Base-by-base conservation (phyloP, 2,113 vertebrate species). In the Patagioenas fasciata region DNA sequence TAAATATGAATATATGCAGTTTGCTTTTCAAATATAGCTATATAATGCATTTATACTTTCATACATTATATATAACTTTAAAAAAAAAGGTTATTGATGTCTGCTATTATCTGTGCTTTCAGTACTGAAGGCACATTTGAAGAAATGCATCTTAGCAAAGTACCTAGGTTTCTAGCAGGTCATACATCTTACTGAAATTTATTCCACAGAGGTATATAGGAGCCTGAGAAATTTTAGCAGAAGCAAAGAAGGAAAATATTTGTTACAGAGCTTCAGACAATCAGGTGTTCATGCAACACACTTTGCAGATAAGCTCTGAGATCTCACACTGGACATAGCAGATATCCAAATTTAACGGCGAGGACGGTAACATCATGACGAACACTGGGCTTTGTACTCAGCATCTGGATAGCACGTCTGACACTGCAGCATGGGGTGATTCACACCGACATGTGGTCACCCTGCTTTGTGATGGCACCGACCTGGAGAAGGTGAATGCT, bases 11-110 rank as follows among this genome's bases (percentile, higher is more conserved):
- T 87, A 65, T 72, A 80, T 77, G 77, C 48, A 15, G 28, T n/a
- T 93, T 26, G 20, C 16, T 85, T 84, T 78, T 89, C 80, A 82
- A 92, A 94, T 80, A 92, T 64, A 95, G 83, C 80, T 69, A 60
- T 36, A 81, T 81, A 91, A 92, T 79, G 31, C 80, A 72, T 82
- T 85, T 91, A 75, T 75, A 48, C 36, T 89, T 87, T 60, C 80
- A 89, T 60, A 44, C 13, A 42, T 70, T 88, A 84, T 20, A 65
- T n/a, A 42, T 70, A 75, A 53, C 20, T 60, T 77, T 51, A 74
- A 18, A 2, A 85, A 62, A 25, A 26, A 11, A 47, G 8, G 15
- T 71, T 94, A 83, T 42, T 64, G 80, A 83, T 86, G 65, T 51
- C 32, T 84, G 67, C 62, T 91, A 48, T 73, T 73, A 62, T 80